Evolutionary conservation across 92 coral and sea anemone genomes (phyloP), one percentile per base, ranked within the genome.

Genomic region (Siderastrea siderea): DNA sequence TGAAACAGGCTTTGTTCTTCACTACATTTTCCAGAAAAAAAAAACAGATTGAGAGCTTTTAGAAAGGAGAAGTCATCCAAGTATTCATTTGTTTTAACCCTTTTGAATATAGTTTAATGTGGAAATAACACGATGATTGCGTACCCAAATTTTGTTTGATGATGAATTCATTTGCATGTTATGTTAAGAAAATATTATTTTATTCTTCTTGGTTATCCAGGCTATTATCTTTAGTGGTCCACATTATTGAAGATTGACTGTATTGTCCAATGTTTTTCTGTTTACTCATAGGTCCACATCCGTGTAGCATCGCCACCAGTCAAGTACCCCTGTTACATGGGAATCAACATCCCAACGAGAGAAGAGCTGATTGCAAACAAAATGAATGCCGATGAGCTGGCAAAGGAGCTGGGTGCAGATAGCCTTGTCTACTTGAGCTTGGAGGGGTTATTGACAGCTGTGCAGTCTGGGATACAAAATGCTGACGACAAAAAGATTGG

Each of bases 241-340:
- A 53, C 1, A 53, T 53, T 53, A 5, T 9, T 53, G 57, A 26
- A 26, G 38, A 62, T 6, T 68, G 45, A 5, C 14, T 15, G 15
- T 47, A 15, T 10, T 54, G 51, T 4, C 1, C 15, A 17, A 7
- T 13, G 10, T 10, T 45, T 71, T 44, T 64, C 71, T 45, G 10
- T 64, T 47, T 7, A 68, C 68, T 47, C 61, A 14, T 62, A 97
- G 99, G 99, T 97, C 60, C 99, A 97, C 81, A 88, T 97, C 72
- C 93, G 99, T n/a, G 93, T 97, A 2, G 99, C 99, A 1, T 97
- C 99, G 11, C 99, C 99, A 5, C 99, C 99, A 19, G 84, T 97
- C 43, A 97, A 95, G 92, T 71, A 93, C 63, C 99, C 99, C 12
- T 97, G 99, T 77, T 95, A 93, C 90, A 97, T 97, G 99, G 99